A percentile compares a stretch with the other conserved stretches of the same genome.
phyloP scores from a whole-genome alignment of 2,113 vertebrate genomes.

The Alethe castanea region DNA sequence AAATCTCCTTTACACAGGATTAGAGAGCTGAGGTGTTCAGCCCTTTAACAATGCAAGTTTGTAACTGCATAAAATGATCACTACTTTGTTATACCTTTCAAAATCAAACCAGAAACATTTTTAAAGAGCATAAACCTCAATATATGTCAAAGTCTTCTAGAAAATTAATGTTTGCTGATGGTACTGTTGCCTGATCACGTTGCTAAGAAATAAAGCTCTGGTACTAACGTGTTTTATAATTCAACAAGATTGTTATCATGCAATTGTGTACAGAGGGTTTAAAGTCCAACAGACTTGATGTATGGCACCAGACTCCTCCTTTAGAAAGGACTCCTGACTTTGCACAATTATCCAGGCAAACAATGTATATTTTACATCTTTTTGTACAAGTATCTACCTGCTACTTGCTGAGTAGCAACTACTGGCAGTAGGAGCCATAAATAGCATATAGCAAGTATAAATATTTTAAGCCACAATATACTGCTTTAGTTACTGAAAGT shows the following conservation, averaged over 20 bases:
- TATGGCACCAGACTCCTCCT: conserved; percentile 5
- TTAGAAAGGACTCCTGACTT: background rate
- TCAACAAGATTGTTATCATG: conserved; percentile 55
- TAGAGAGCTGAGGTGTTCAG: background rate
- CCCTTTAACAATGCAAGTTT: background rate
- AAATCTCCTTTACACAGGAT: background rate
- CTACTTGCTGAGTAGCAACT: background rate
- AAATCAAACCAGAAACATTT: background rate
- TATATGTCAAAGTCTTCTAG: background rate
- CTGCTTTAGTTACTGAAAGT: background rate
- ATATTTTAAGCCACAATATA: background rate
- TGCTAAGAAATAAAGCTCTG: conserved; percentile 66
- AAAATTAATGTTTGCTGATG: conserved; percentile 54
- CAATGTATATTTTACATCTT: background rate
- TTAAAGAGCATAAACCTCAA: background rate
- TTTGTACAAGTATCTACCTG: background rate
- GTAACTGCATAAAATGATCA: background rate
- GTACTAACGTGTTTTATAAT: conserved; percentile 60
- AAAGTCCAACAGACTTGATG: conserved; percentile 59
- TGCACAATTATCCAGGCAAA: background rate
- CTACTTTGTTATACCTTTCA: background rate
- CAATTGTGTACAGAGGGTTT: conserved; percentile 49
- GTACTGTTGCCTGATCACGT: conserved; percentile 3
- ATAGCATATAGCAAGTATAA: background rate
- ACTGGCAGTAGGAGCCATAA: background rate